Evolutionary conservation across 2,113 vertebrate genomes (phyloP).

Genomic region (Loxodonta africana): DNA sequence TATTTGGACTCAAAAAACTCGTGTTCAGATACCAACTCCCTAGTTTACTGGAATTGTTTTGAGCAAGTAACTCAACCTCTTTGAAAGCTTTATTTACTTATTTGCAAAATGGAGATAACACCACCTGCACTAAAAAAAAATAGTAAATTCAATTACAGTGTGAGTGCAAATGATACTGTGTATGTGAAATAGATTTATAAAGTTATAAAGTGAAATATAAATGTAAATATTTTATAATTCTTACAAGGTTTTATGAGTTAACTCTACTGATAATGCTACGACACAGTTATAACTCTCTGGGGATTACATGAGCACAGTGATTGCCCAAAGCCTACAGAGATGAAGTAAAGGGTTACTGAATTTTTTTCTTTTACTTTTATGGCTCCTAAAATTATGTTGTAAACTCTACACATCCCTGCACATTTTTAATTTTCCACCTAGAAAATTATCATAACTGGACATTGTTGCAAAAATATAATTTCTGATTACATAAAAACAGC

Average conservation of each 20-base stretch:
- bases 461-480: constrained; percentile 21
- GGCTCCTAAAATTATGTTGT: neutral
- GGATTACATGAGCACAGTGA: neutral
- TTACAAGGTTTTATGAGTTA: neutral
- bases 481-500: neutral
- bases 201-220: neutral
- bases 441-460: neutral
- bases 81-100: neutral
- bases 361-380: neutral
- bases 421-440: neutral
- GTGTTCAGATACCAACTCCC: neutral
- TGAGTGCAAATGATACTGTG: neutral
- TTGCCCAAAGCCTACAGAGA: neutral
- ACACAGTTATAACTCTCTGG: neutral
- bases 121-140: neutral
- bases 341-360: neutral
- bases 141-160: neutral
- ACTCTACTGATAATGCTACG: neutral
- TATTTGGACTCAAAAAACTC: neutral
- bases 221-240: neutral
- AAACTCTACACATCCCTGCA: neutral
- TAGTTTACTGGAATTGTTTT: neutral
- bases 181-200: neutral
- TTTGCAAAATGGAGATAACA: constrained; percentile 8
- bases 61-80: neutral